A percentile compares a stretch with the other conserved stretches of the same genome.
Conservation (phyloP, 2,797 vertebrate species). For the Molossus molossus region DNA sequence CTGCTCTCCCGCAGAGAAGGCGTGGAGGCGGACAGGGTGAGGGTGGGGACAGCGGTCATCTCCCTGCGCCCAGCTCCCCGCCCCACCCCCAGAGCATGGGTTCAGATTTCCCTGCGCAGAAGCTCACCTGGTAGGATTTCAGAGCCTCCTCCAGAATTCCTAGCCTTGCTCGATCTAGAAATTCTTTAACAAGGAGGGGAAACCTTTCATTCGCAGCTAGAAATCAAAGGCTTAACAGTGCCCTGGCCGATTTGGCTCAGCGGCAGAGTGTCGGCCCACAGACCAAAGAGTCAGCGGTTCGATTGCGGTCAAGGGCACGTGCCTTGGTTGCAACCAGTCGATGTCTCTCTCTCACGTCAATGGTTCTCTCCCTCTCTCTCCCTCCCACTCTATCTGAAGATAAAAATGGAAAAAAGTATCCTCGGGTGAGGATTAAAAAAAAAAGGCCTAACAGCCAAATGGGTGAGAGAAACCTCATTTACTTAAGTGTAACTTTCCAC, state of each 20-base stretch:
- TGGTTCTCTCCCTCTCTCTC: too few species aligned
- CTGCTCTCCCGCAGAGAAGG: background rate
- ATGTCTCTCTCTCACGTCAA: too few species aligned
- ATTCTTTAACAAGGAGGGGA: background rate
- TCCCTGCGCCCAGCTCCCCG: background rate
- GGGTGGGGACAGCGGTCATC: rapidly evolving
- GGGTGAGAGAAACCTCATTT: background rate
- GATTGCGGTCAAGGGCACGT: too few species aligned
- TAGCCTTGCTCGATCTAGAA: background rate
- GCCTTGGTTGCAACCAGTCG: too few species aligned
- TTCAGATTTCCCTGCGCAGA: background rate
- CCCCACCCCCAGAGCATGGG: background rate
- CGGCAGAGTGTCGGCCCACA: too few species aligned
- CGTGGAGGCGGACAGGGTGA: rapidly evolving
- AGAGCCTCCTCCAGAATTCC: background rate
- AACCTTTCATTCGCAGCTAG: background rate
- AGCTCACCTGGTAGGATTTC: background rate
- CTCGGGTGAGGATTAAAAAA: too few species aligned
- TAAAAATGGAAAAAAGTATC: too few species aligned
- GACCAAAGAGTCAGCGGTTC: too few species aligned
- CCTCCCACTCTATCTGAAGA: too few species aligned
- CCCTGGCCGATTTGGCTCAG: too few species aligned
- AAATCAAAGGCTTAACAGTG: background rate
- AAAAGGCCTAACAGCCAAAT: background rate
- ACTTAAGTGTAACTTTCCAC: background rate